phyloP scores from a whole-genome alignment of 2,113 vertebrate species.

The Centrocercus urophasianus region DNA sequence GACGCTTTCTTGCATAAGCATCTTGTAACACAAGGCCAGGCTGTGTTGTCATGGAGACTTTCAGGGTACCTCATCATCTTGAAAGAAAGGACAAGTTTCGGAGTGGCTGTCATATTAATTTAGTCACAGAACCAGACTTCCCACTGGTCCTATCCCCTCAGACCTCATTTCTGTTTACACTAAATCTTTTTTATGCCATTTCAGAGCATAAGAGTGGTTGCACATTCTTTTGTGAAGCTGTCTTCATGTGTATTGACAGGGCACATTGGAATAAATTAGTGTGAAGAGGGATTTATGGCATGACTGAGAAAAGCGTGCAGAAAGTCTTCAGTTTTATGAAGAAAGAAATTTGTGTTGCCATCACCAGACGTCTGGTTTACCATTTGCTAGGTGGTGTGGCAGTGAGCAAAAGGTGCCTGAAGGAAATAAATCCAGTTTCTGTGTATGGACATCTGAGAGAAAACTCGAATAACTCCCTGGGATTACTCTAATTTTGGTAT shows the following conservation, averaged over 20 bases:
- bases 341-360: not conserved
- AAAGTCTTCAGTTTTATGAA: not conserved
- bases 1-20: constrained; percentile 13
- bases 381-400: not conserved
- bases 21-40: constrained; percentile 9
- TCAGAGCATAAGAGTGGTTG: not conserved
- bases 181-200: not conserved
- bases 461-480: not conserved
- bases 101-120: constrained; percentile 14
- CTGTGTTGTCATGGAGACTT: constrained; percentile 69
- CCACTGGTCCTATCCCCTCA: not conserved
- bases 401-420: not conserved
- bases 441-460: not conserved
- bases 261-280: not conserved
- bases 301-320: not conserved
- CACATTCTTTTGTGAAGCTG: not conserved
- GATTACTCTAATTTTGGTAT: not conserved
- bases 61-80: constrained; percentile 27
- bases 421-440: not conserved
- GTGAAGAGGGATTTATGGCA: not conserved
- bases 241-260: not conserved
- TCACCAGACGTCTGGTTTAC: not conserved
- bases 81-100: constrained; percentile 16
- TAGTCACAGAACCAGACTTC: not conserved
- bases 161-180: not conserved